These are phyloP conservation scores for Oreotrochilus melanogaster DNA, from an alignment of 2,113 vertebrate genomes.

Conservation along the genomic window DNA sequence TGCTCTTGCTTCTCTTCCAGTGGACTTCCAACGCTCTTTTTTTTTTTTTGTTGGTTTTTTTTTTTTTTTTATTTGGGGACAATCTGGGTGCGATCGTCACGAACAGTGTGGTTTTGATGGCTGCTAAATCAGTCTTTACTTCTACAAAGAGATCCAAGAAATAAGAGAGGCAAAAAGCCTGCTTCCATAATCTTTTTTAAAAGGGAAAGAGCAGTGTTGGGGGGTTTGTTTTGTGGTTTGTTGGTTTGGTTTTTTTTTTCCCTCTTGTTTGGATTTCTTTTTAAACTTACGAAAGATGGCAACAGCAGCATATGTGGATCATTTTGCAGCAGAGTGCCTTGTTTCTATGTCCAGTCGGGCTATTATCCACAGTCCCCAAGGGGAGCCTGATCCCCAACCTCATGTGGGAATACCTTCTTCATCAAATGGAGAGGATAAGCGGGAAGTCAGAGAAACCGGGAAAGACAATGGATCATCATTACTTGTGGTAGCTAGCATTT, in stretches of 20 bases:
- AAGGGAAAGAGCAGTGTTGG: background rate
- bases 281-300: conserved; percentile 80
- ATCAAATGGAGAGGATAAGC: conserved; percentile 81
- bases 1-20: background rate
- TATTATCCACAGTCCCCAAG: conserved; percentile 85
- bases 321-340: conserved; percentile 98
- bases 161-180: background rate
- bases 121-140: conserved; percentile 25
- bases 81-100: conserved; percentile 57
- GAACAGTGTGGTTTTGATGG: conserved; percentile 66
- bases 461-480: conserved; percentile 90
- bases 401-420: conserved; percentile 75
- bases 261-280: conserved; percentile 32
- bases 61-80: conserved; percentile 9
- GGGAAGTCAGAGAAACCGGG: conserved; percentile 75
- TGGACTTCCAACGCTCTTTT: conserved; percentile 34
- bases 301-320: conserved; percentile 86
- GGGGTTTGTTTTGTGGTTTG: no score
- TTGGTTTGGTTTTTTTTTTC: background rate
- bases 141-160: conserved; percentile 38
- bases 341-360: conserved; percentile 95
- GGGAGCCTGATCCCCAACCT: conserved; percentile 80
- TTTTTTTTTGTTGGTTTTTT: background rate
- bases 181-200: background rate
- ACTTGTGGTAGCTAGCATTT: conserved; percentile 93